Percentiles rank a stretch among this genome's conserved stretches.
Evolutionary conservation across 2,888 invertebrate genomes (phyloP).

Genomic region (Tipula unca): DNA sequence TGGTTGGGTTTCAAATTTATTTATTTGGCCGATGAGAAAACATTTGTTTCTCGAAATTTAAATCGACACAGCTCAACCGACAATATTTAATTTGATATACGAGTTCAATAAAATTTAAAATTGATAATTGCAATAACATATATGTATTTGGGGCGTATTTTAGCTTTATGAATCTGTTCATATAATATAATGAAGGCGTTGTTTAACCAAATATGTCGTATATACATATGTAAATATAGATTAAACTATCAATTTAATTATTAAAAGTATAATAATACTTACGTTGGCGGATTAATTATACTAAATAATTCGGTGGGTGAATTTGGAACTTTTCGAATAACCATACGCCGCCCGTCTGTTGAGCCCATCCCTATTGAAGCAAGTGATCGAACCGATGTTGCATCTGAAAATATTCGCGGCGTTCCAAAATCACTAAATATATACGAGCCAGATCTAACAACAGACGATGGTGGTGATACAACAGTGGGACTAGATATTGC

Average conservation of each 20-base stretch:
- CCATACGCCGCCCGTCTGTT: constrained; percentile 78
- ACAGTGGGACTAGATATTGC: constrained; percentile 25
- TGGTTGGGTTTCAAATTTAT: no score
- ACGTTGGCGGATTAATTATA: constrained; percentile 76
- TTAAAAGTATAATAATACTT: constrained; percentile 39
- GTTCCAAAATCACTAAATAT: constrained; percentile 55
- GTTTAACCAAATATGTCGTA: not conserved
- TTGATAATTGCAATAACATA: not conserved
- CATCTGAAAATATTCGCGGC: constrained; percentile 50
- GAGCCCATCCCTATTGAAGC: constrained; percentile 84
- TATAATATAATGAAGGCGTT: not conserved
- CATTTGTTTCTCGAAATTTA: no score
- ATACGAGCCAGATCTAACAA: constrained; percentile 42
- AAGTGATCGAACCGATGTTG: constrained; percentile 66
- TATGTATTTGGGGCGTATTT: not conserved
- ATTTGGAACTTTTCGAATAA: constrained; percentile 73
- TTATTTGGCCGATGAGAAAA: no score
- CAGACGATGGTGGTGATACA: constrained; percentile 43
- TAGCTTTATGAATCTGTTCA: not conserved
- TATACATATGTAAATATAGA: not conserved
- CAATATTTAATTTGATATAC: not conserved
- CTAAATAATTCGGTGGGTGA: constrained; percentile 79
- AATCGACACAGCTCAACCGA: no score
- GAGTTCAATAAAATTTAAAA: not conserved
- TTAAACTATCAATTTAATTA: not conserved